Conservation (phyloP, 2,113 vertebrate species). For the Dipodomys stephensi region DNA sequence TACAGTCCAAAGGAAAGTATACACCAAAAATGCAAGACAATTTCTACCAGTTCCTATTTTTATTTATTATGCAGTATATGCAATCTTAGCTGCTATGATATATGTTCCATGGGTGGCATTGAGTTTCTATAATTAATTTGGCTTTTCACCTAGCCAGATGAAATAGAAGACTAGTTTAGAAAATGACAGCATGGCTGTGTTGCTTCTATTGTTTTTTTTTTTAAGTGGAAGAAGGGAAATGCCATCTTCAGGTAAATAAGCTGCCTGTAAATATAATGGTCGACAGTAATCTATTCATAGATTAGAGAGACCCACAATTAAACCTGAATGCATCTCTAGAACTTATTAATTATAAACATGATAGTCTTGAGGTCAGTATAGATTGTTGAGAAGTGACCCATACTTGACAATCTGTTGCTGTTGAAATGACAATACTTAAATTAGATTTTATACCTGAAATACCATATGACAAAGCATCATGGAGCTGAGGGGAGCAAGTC, state of each 20-base stretch:
- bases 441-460: slow-evolving; percentile 73
- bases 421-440: slow-evolving; percentile 59
- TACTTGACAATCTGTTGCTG: slow-evolving; percentile 51
- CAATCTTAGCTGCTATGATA: not conserved
- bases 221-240: not conserved
- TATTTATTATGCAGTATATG: not conserved
- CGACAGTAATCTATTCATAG: not conserved
- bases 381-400: not conserved
- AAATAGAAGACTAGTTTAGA: not conserved
- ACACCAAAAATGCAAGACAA: not conserved
- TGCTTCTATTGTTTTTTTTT: not conserved
- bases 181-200: not conserved
- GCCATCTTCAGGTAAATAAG: not conserved
- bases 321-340: not conserved
- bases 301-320: not conserved
- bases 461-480: slow-evolving; percentile 53
- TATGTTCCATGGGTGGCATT: too few species aligned
- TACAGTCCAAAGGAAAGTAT: not conserved
- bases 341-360: slow-evolving; percentile 61
- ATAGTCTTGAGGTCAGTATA: slow-evolving; percentile 53
- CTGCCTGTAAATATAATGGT: not conserved
- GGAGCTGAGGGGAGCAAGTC: not conserved
- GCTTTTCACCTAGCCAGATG: not conserved
- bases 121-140: not conserved
- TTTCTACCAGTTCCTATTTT: not conserved